phyloP scores from a whole-genome alignment of 2,113 vertebrate genomes.

The Cyphomyrus discorhynchus region DNA sequence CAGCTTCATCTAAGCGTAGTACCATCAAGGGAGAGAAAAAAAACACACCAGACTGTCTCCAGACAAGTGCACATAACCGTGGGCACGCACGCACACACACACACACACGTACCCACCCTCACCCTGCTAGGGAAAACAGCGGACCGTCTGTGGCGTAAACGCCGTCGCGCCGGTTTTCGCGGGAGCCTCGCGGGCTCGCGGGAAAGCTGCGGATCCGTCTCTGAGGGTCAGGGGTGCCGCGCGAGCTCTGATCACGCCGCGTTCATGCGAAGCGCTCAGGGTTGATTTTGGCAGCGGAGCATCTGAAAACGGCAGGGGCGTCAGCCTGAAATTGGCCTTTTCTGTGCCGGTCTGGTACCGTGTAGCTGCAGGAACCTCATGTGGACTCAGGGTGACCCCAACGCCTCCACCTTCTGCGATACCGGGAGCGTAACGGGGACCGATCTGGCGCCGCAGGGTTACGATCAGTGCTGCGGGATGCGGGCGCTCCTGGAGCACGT shows the following conservation, averaged over 20 bases:
- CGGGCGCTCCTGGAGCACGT: not conserved
- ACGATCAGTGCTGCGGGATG: not conserved
- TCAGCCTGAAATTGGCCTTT: not conserved
- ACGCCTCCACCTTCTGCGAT: not conserved
- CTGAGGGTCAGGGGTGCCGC: not conserved
- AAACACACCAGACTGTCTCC: not conserved
- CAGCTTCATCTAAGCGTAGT: slow-evolving; percentile 5
- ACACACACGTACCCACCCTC: not conserved
- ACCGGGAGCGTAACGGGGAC: not conserved
- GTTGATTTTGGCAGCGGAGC: not conserved
- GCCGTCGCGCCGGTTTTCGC: not conserved
- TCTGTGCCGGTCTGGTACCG: not conserved
- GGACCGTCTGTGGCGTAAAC: not conserved
- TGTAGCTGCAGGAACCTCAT: not conserved
- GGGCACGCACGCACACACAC: not conserved
- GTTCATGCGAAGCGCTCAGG: not conserved
- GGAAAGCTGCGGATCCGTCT: not conserved
- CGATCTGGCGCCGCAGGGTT: not conserved
- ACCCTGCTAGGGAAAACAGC: not conserved
- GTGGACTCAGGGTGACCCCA: not conserved
- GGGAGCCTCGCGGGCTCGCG: not conserved
- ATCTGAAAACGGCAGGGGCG: not conserved
- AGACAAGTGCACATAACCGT: slow-evolving; percentile 1
- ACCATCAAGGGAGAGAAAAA: not conserved
- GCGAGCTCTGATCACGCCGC: not conserved